These are phyloP conservation scores for Dreissena polymorpha DNA, from an alignment of 1,140 invertebrate species.

Conservation along the genomic window DNA sequence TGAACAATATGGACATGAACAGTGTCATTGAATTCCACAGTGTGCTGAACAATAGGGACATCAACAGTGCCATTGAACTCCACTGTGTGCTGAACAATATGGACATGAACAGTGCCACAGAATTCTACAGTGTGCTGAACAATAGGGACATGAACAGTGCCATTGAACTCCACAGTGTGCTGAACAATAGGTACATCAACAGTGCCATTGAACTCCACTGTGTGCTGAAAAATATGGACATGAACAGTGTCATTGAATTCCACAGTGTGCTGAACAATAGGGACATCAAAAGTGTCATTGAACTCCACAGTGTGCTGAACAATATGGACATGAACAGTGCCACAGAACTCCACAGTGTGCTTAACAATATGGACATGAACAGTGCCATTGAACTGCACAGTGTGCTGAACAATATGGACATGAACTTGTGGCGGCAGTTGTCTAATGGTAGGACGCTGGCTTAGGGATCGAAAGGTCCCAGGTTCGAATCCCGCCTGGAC, in stretches of 20 bases:
- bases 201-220: no score
- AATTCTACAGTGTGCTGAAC: no score
- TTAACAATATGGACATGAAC: not conserved
- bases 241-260: no score
- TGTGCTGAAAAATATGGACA: conserved; percentile 9
- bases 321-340: not conserved
- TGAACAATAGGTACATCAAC: not conserved
- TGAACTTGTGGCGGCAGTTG: no score
- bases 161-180: no score
- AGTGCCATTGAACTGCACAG: no score
- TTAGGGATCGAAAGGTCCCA: no score
- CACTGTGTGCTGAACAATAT: conserved; percentile 12
- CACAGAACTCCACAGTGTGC: no score
- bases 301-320: no score
- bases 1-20: conserved; percentile 5
- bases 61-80: not conserved
- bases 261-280: conserved; percentile 19
- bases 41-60: conserved; percentile 12
- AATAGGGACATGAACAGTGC: not conserved
- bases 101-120: not conserved
- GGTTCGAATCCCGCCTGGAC: no score
- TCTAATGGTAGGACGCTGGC: no score
- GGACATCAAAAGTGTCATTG: not conserved
- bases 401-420: conserved; percentile 6
- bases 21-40: no score